Evolutionary conservation across 2,113 vertebrate genomes (phyloP).

Genomic region (Turdus rufiventris): DNA sequence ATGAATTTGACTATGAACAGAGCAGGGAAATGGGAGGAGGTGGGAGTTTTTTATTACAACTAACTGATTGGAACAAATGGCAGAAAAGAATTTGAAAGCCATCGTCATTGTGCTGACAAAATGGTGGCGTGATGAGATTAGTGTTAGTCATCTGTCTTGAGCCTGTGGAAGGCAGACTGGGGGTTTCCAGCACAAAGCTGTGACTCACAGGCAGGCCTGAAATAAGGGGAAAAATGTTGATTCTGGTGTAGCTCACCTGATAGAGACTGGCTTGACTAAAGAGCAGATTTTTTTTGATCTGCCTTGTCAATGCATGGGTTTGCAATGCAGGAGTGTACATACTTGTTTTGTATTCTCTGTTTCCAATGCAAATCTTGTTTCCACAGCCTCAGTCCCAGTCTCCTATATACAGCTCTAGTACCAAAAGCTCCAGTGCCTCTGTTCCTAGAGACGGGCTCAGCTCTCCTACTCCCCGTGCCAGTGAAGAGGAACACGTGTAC

Average conservation of each 20-base stretch:
- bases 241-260: background rate
- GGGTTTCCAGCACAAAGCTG: constrained; percentile 19
- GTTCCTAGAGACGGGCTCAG: constrained; percentile 78
- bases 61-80: background rate
- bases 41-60: background rate
- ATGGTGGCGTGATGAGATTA: background rate
- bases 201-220: background rate
- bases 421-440: constrained; percentile 75
- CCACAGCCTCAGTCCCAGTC: constrained; percentile 70
- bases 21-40: background rate
- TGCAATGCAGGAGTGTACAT: background rate
- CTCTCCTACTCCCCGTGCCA: constrained; percentile 72
- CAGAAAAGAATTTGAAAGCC: background rate
- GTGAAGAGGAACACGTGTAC: constrained; percentile 97
- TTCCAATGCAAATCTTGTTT: constrained; percentile 6
- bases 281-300: background rate
- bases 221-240: background rate
- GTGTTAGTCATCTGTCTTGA: constrained; percentile 56
- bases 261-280: background rate
- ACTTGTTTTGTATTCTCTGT: background rate
- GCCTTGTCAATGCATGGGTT: background rate
- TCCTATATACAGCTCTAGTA: constrained; percentile 69
- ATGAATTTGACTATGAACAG: background rate
- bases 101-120: background rate
- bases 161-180: background rate